Evolutionary conservation across 2,113 vertebrate species (phyloP), one percentile per base, ranked within the genome.

Genomic region (Ictalurus punctatus): DNA sequence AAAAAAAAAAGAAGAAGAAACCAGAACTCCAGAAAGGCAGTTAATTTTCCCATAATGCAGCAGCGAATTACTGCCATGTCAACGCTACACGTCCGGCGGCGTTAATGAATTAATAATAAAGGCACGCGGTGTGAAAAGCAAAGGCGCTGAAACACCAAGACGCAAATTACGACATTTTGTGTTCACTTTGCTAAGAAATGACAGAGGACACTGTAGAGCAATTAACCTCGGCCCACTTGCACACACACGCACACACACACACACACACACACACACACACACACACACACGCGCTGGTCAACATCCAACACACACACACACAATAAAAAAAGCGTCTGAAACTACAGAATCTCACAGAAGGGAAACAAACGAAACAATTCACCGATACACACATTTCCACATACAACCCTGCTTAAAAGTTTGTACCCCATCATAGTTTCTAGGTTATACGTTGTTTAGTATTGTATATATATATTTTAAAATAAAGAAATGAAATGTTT

Each of bases 121-220:
- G 2, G n/a, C 74, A 52, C 40, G 3, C 37, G 9, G 54, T 78
- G 71, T 34, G 71, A 78, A 76, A 61, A 59, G 78, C 21, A 25
- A 65, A 79, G 58, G 37, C n/a, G 6, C 86, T 19, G 17, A 73
- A 83, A 69, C 40, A 30, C 78, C 52, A 9, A 44, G 63, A 67
- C 69, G 13, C 80, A 88, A 83, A 83, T 88, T 83, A 82, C 25
- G 16, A 82, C 79, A 83, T 88, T 83, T 73, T 16, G 16, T 88
- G 86, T 83, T 73, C 65, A 82, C 54, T 82, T 83, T 59, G 86
- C 12, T 74, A 48, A 73, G 54, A 83, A 83, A 69, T 61, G 87
- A 88, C 87, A 88, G 87, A 61, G 87, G 87, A 88, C 80, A 71
- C 54, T 61, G 87, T 88, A 71, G 27, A 88, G 87, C 79, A 83